These are phyloP conservation scores for Volucella inflata DNA, from an alignment of 2,888 invertebrate genomes.

Conservation along the genomic window DNA sequence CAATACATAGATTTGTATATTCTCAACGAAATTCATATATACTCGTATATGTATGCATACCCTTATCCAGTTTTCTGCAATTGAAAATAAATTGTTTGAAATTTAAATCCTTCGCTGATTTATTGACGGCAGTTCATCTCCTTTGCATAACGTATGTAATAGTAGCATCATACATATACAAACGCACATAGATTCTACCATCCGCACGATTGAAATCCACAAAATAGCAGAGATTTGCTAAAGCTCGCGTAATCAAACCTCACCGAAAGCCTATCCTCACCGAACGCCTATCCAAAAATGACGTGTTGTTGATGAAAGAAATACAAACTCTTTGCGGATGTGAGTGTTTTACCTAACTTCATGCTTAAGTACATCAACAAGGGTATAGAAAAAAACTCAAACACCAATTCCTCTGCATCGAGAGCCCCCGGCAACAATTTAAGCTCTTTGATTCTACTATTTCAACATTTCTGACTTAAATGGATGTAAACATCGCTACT, in stretches of 20 bases:
- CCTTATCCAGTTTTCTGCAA: slow-evolving; percentile 18
- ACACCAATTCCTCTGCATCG: slow-evolving; percentile 6
- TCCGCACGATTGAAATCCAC: slow-evolving; percentile 25
- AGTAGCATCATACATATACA: slow-evolving; percentile 1
- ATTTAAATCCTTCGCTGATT: slow-evolving; percentile 63
- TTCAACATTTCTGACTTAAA: slow-evolving; percentile 45
- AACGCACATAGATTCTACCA: neutral
- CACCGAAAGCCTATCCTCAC: slow-evolving; percentile 6
- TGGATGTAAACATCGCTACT: slow-evolving; percentile 46
- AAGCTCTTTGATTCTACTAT: slow-evolving; percentile 48
- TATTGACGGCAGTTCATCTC: slow-evolving; percentile 67
- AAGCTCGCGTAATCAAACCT: slow-evolving; percentile 43
- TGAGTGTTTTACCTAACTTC: slow-evolving; percentile 36
- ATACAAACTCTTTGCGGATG: slow-evolving; percentile 19
- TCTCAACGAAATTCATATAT: no score
- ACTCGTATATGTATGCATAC: no score
- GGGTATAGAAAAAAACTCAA: slow-evolving; percentile 4
- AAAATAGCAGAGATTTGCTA: slow-evolving; percentile 44
- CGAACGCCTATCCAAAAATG: slow-evolving; percentile 44
- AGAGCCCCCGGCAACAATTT: slow-evolving; percentile 50
- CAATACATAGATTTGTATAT: no score
- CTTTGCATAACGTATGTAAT: slow-evolving; percentile 12
- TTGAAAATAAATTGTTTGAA: slow-evolving; percentile 69
- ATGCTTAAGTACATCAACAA: slow-evolving; percentile 34
- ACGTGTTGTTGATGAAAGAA: slow-evolving; percentile 9